Percentiles rank a stretch among this genome's conserved stretches.
Evolutionary conservation across 2,113 vertebrate genomes (phyloP).

Genomic region (Lepus americanus): DNA sequence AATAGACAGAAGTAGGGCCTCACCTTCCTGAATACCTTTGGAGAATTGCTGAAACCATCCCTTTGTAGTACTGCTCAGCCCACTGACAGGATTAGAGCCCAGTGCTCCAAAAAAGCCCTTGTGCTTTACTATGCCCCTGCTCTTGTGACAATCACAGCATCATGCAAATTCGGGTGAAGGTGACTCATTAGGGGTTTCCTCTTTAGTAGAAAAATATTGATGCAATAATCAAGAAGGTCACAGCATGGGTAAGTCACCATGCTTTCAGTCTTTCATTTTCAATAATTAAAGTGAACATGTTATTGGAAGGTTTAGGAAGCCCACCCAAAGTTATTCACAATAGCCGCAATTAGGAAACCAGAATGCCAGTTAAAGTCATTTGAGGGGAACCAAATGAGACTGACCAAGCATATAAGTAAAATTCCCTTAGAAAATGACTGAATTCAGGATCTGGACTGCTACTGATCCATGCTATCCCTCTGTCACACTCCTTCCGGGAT

Average conservation of each 20-base stretch:
- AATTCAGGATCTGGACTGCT: constrained; percentile 41
- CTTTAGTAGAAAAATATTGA: constrained; percentile 65
- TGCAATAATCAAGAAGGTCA: constrained; percentile 55
- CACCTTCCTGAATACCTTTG: constrained; percentile 17
- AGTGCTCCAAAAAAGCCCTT: background rate
- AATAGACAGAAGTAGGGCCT: background rate
- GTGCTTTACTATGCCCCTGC: background rate
- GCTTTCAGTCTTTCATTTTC: constrained; percentile 64
- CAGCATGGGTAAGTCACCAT: background rate
- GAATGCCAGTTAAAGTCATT: constrained; percentile 60
- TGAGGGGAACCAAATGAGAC: constrained; percentile 5
- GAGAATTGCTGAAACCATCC: background rate
- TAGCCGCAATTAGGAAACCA: constrained; percentile 56
- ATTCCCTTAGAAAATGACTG: constrained; percentile 55
- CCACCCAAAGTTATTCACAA: constrained; percentile 61
- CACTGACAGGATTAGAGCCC: background rate
- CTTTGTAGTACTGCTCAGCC: background rate
- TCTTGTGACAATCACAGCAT: background rate
- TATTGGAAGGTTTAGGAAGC: constrained; percentile 63
- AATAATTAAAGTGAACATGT: constrained; percentile 70
- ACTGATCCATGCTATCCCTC: background rate
- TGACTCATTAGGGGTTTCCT: constrained; percentile 67
- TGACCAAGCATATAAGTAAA: constrained; percentile 49
- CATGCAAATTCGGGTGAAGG: background rate
- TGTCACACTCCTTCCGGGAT: background rate